Conservation (phyloP, 2,888 invertebrate species). For the Thymelicus lineola region DNA sequence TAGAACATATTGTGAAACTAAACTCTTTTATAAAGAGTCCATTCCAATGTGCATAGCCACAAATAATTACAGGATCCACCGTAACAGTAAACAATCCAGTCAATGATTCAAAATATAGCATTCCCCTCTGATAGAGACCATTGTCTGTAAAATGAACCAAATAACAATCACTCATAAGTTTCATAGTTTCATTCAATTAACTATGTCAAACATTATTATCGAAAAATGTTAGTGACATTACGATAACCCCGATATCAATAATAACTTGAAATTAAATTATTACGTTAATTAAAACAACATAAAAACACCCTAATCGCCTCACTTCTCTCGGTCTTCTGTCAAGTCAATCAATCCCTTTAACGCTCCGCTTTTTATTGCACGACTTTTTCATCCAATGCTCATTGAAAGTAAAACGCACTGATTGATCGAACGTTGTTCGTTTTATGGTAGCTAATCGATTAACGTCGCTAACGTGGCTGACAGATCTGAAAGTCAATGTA, state of each 20-base stretch:
- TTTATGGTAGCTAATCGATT: constrained; percentile 13
- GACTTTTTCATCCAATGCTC: constrained; percentile 1
- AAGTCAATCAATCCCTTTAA: neutral
- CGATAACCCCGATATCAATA: constrained; percentile 4
- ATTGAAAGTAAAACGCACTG: constrained; percentile 21
- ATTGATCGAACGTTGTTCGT: constrained; percentile 10
- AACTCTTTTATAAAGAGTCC: no score
- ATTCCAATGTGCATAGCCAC: no score
- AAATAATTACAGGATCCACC: neutral
- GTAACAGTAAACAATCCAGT: constrained; percentile 6
- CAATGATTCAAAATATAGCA: constrained; percentile 10
- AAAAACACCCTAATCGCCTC: neutral
- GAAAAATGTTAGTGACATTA: constrained; percentile 1
- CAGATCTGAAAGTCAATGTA: constrained; percentile 4
- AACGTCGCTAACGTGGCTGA: constrained; percentile 6
- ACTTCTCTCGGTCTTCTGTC: neutral
- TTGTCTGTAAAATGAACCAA: constrained; percentile 28
- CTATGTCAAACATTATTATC: constrained; percentile 14
- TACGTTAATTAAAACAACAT: neutral
- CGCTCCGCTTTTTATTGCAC: constrained; percentile 3
- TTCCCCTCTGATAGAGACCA: constrained; percentile 20
- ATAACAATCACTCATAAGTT: constrained; percentile 34
- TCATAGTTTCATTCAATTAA: constrained; percentile 22
- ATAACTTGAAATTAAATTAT: neutral
- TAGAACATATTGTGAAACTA: no score